These are phyloP conservation scores for Varanus komodoensis DNA, from an alignment of 2,113 vertebrate genomes.

Conservation along the genomic window DNA sequence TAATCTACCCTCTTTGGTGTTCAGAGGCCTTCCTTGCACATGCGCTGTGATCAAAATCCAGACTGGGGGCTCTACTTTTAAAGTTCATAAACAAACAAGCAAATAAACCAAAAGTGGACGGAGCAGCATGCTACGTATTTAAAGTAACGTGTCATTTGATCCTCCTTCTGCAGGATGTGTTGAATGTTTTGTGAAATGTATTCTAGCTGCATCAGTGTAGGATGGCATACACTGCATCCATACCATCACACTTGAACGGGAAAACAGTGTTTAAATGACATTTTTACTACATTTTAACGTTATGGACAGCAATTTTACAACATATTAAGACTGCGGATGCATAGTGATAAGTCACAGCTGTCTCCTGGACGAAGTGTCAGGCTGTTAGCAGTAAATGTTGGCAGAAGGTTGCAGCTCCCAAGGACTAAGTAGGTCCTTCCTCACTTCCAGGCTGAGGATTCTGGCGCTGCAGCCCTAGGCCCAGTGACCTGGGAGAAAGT, in stretches of 20 bases:
- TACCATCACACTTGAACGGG: not conserved
- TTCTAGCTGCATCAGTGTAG: fast-evolving
- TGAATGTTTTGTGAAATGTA: not conserved
- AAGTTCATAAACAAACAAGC: too few species aligned
- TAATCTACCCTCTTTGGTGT: too few species aligned
- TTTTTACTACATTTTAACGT: not conserved
- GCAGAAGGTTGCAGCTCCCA: not conserved
- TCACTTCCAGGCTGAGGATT: not conserved
- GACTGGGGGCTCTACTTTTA: too few species aligned
- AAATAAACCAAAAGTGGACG: too few species aligned
- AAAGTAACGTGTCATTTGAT: too few species aligned
- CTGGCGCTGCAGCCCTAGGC: too few species aligned
- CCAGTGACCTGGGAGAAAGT: not conserved
- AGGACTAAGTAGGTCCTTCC: not conserved
- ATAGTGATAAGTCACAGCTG: not conserved
- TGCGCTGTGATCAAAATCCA: too few species aligned
- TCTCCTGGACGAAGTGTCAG: not conserved
- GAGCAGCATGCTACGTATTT: too few species aligned
- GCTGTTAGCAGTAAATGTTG: not conserved
- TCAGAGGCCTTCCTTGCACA: too few species aligned
- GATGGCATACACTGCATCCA: fast-evolving
- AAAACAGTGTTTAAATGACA: not conserved
- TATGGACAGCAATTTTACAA: not conserved
- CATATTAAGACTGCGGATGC: not conserved
- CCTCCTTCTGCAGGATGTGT: too few species aligned